phyloP scores from a whole-genome alignment of 2,113 vertebrate species.

The Paracanthobrama guichenoti region DNA sequence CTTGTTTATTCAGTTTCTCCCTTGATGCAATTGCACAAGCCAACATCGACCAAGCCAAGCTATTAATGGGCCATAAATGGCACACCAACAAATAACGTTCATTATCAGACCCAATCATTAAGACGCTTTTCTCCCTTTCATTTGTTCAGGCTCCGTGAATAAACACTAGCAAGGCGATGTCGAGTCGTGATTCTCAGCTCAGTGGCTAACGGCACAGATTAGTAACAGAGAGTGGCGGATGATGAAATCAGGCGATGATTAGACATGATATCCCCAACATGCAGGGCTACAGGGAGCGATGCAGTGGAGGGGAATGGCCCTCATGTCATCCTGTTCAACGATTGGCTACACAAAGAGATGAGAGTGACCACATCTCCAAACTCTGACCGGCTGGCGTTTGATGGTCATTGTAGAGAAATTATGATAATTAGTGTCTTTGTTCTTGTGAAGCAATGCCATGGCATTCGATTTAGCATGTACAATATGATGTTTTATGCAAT shows the following conservation, averaged over 20 bases:
- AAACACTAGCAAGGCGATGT: slow-evolving; percentile 23
- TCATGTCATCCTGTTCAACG: not conserved
- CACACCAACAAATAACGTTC: slow-evolving; percentile 41
- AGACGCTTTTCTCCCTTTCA: slow-evolving; percentile 26
- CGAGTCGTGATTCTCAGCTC: slow-evolving; percentile 2
- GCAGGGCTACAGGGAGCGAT: not conserved
- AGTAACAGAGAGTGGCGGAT: not conserved
- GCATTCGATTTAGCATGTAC: not conserved
- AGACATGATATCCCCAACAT: slow-evolving; percentile 31
- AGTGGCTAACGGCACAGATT: slow-evolving; percentile 20
- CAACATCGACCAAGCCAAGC: slow-evolving; percentile 30
- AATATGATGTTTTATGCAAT: not conserved
- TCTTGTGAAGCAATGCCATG: slow-evolving; percentile 3
- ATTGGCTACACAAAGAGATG: slow-evolving; percentile 20
- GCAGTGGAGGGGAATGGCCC: slow-evolving; percentile 27
- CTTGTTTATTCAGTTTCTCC: slow-evolving; percentile 52
- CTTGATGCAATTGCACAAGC: slow-evolving; percentile 42
- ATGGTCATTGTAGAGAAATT: not conserved
- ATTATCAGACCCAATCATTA: slow-evolving; percentile 42
- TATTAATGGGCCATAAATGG: slow-evolving; percentile 53
- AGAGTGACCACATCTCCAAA: slow-evolving; percentile 45
- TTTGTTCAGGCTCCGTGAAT: slow-evolving; percentile 45
- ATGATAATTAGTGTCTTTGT: slow-evolving; percentile 35
- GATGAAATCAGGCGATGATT: slow-evolving; percentile 27
- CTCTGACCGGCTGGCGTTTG: slow-evolving; percentile 14